Percentiles rank a stretch among this genome's conserved stretches.
phyloP scores from a whole-genome alignment of 1,140 invertebrate species.

The Meloidogyne chitwoodi region DNA sequence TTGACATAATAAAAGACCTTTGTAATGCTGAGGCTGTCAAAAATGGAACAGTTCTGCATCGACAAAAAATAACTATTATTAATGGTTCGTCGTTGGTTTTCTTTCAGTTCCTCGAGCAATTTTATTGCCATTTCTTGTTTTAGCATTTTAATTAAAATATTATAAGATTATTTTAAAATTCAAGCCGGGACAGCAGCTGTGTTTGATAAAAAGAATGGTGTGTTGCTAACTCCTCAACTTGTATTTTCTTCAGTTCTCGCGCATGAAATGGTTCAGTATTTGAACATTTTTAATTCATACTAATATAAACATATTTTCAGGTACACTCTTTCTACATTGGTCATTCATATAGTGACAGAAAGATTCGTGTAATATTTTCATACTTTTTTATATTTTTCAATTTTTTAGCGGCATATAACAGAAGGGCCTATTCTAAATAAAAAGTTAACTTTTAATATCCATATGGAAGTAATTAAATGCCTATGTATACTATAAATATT shows the following conservation, averaged over 20 bases:
- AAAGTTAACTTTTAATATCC: too few species aligned
- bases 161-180: neutral
- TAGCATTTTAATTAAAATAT: too few species aligned
- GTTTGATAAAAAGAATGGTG: slow-evolving; percentile 54
- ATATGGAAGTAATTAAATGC: too few species aligned
- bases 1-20: slow-evolving; percentile 53
- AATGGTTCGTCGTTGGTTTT: slow-evolving; percentile 24
- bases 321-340: slow-evolving; percentile 57
- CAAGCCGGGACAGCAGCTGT: slow-evolving; percentile 52
- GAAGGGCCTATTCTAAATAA: too few species aligned
- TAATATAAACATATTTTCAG: neutral
- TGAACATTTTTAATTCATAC: neutral
- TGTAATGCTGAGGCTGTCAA: slow-evolving; percentile 35
- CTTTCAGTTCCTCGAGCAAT: neutral
- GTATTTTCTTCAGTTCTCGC: slow-evolving; percentile 54
- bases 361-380: slow-evolving; percentile 44
- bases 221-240: slow-evolving; percentile 52
- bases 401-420: too few species aligned
- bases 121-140: neutral
- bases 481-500: too few species aligned
- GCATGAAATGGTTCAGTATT: slow-evolving; percentile 53
- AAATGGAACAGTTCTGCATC: slow-evolving; percentile 41
- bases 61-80: slow-evolving; percentile 52
- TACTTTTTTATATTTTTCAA: too few species aligned
- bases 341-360: slow-evolving; percentile 58